Evolutionary conservation across 2,113 vertebrate species (phyloP).

Genomic region (Columba janthina): DNA sequence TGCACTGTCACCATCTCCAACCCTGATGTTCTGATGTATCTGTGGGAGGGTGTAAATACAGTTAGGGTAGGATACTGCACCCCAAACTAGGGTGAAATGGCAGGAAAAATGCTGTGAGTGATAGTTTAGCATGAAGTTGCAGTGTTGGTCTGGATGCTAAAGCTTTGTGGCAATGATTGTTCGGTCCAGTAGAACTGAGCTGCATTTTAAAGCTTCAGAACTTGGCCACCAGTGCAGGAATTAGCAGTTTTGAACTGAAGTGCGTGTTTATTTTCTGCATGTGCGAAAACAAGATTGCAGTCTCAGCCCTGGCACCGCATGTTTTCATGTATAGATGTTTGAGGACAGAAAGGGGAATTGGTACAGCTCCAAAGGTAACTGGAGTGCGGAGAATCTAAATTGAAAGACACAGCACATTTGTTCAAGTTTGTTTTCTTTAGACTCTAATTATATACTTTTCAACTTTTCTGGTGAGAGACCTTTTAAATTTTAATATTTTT

Average conservation of each 20-base stretch:
- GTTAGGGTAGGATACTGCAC: not conserved
- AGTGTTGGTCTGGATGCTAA: not conserved
- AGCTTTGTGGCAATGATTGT: accelerated
- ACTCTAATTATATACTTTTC: constrained; percentile 48
- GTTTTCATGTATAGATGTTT: not conserved
- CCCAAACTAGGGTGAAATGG: not conserved
- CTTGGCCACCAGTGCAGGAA: not conserved
- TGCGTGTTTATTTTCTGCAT: not conserved
- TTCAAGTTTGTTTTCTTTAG: constrained; percentile 48
- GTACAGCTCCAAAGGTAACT: constrained; percentile 10
- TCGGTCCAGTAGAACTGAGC: not conserved
- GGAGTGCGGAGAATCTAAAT: not conserved
- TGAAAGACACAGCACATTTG: constrained; percentile 37
- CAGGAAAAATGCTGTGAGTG: not conserved
- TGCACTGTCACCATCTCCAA: accelerated
- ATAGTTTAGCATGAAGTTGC: accelerated
- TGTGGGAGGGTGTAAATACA: not conserved
- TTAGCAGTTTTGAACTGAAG: not conserved
- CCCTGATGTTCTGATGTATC: accelerated
- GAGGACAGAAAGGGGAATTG: constrained; percentile 41
- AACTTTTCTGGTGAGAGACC: constrained; percentile 33
- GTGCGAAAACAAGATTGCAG: not conserved
- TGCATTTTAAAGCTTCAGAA: not conserved
- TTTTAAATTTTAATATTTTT: constrained; percentile 2
- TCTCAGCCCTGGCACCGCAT: not conserved